Evolutionary conservation across 2,113 vertebrate species (phyloP).

Genomic region (Kryptolebias marmoratus): DNA sequence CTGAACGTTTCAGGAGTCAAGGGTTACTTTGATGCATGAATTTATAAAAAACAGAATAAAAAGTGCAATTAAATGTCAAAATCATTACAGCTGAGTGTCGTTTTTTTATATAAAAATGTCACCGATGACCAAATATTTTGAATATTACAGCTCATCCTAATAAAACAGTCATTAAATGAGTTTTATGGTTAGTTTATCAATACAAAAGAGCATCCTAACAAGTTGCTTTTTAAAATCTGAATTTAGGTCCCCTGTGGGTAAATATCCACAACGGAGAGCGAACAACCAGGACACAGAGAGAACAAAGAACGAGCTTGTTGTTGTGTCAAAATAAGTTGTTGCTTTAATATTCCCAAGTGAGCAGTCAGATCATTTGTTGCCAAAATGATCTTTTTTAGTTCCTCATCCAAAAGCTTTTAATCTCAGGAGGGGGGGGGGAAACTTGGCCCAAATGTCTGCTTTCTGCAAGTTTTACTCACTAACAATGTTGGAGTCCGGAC

Average conservation of each 20-base stretch:
- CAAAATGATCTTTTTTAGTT: conserved; percentile 49
- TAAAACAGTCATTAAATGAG: neutral
- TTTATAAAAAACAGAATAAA: conserved; percentile 3
- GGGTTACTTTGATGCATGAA: neutral
- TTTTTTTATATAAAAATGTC: no score
- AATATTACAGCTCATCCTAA: neutral
- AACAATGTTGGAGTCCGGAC: conserved; percentile 7
- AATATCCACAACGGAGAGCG: neutral
- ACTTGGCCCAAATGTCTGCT: conserved; percentile 23
- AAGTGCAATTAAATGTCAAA: no score
- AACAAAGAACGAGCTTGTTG: conserved; percentile 12
- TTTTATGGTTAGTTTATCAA: neutral
- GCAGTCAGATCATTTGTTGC: conserved; percentile 35
- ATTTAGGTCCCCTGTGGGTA: neutral
- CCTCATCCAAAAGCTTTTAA: conserved; percentile 40
- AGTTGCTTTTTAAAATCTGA: neutral
- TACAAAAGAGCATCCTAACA: neutral
- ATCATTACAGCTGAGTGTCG: no score
- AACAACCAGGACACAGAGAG: neutral
- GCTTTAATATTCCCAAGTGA: conserved; percentile 23
- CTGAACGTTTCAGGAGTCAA: no score
- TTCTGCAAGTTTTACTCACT: conserved; percentile 29
- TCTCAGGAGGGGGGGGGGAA: conserved; percentile 13
- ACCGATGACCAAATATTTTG: no score
- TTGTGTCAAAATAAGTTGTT: conserved; percentile 14